Evolutionary conservation across 2,888 invertebrate species (phyloP), one percentile per base, ranked within the genome.

Genomic region (Caenorhabditis japonica): DNA sequence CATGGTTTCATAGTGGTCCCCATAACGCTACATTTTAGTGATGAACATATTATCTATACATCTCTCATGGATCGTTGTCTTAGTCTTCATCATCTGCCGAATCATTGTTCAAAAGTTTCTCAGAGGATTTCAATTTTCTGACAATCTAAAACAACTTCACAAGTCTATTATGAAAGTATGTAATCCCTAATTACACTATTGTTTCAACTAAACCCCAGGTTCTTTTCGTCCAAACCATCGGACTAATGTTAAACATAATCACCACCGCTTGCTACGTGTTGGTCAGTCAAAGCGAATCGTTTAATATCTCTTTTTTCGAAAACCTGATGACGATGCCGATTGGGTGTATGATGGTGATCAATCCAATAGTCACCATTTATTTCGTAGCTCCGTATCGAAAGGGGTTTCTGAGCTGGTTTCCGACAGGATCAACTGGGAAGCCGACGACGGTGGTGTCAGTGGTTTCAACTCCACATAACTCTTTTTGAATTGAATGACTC

Each of bases 321-420:
- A 58, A 58, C 36, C 2, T 46, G 4, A 58, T 58, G 17, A n/a
- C 33, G 13, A 38, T 36, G 15, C 59, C 59, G 5, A 15, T 21
- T 4, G 47, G 36, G 0, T n/a, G 34, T 13, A 47, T 59, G 59
- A 38, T 19, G 3, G 13, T 47, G 39, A 13, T 59, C 7, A 59
- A 59, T 39, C 59, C 59, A 19, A 36, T 59, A 3, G 39, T 59
- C 19, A 59, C 59, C 12, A 12, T 47, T 7, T 38, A 25, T 7
- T 39, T 39, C 30, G 39, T 59, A n/a, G 8, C 39, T 4, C 59
- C 59, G 7, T 59, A 59, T 25, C 36, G 47, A 23, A 21, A 12
- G 0, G 56, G n/a, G n/a, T n/a, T n/a, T n/a, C n/a, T n/a, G n/a
- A n/a, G n/a, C n/a, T n/a, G n/a, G n/a, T n/a, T n/a, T n/a, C n/a